Percentiles rank a stretch among this genome's conserved stretches.
Evolutionary conservation across 2,888 invertebrate genomes (phyloP).

Genomic region (Meta bourneti): DNA sequence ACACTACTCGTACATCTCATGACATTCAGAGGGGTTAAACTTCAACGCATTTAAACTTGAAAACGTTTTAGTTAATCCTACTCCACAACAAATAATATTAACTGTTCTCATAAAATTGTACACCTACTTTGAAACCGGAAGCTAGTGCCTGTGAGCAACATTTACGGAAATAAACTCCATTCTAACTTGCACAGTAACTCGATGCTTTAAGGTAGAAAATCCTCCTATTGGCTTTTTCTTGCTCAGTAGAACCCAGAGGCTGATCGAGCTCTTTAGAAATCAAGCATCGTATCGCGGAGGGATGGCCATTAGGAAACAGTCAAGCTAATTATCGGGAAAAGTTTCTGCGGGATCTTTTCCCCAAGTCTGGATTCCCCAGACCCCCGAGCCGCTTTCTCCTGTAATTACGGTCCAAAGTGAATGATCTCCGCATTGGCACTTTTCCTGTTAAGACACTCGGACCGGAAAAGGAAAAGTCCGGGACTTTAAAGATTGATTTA

Average conservation of each 20-base stretch:
- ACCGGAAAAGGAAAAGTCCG: not conserved
- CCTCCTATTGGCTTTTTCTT: not conserved
- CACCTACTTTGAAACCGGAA: no score
- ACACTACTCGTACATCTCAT: no score
- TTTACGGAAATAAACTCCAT: no score
- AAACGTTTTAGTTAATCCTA: no score
- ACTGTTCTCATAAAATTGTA: no score
- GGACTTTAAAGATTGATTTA: not conserved
- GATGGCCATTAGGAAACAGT: constrained; percentile 54
- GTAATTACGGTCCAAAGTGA: constrained; percentile 60
- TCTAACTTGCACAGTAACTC: no score
- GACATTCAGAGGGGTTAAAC: no score
- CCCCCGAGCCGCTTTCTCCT: not conserved
- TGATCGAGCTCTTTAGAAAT: constrained; percentile 47
- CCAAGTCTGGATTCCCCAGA: not conserved
- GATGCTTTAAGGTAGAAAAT: not conserved
- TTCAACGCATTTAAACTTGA: no score
- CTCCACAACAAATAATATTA: no score
- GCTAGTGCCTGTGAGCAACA: no score
- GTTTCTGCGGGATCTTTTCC: constrained; percentile 35
- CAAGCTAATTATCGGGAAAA: constrained; percentile 58
- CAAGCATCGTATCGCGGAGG: constrained; percentile 32
- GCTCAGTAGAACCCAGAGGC: not conserved
- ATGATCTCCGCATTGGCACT: constrained; percentile 35
- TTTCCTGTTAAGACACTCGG: constrained; percentile 10